Percentiles rank a stretch among this genome's conserved stretches.
phyloP scores from a whole-genome alignment of 2,888 invertebrate genomes.

The Mimas tiliae region DNA sequence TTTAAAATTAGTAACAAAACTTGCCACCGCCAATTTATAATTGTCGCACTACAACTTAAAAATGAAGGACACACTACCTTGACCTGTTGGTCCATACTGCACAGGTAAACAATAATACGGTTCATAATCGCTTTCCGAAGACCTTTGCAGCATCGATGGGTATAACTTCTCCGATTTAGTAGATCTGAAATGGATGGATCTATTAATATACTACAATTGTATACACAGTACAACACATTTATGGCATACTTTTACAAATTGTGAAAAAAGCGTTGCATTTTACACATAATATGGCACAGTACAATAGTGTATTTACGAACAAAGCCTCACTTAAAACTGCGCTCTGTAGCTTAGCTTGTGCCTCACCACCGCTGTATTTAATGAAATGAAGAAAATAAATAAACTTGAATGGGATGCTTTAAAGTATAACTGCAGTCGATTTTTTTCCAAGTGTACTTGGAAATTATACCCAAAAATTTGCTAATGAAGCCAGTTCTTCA shows the following conservation, averaged over 20 bases:
- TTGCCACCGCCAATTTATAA: too few relatives aligned
- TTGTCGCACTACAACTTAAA: neutral
- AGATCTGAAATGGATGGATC: constrained; percentile 86
- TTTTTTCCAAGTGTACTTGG: neutral
- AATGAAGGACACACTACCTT: constrained; percentile 77
- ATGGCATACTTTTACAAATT: neutral
- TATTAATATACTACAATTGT: neutral
- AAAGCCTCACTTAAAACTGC: constrained; percentile 47
- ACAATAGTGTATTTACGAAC: constrained; percentile 54
- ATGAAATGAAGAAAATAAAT: neutral
- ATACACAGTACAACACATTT: neutral
- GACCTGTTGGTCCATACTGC: constrained; percentile 83
- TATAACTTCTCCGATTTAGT: constrained; percentile 98
- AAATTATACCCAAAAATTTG: neutral
- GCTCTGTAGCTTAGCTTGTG: constrained; percentile 12
- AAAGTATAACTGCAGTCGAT: neutral
- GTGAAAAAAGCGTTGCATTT: constrained; percentile 12
- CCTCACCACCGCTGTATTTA: neutral
- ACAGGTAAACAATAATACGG: constrained; percentile 94
- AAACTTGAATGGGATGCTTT: neutral
- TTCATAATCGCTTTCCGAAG: constrained; percentile 92
- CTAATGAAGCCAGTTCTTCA: neutral
- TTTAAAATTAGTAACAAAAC: too few relatives aligned
- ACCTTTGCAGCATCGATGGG: constrained; percentile 94
- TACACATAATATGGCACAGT: constrained; percentile 49